phyloP scores from a whole-genome alignment of 2,113 vertebrate species.

The Thunnus thynnus region DNA sequence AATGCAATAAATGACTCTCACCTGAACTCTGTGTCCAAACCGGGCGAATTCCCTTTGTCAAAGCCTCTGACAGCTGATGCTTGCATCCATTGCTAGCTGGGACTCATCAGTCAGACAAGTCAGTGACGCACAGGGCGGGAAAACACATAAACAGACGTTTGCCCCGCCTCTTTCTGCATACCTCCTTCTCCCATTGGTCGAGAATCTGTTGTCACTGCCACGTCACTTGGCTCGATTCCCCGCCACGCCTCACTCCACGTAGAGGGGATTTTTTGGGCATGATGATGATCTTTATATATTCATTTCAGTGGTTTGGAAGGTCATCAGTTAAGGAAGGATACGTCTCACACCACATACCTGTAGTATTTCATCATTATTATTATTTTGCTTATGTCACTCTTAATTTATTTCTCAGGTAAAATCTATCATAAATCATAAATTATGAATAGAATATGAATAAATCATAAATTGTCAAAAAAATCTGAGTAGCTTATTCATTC shows the following conservation, averaged over 20 bases:
- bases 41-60: conserved; percentile 59
- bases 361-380: not conserved
- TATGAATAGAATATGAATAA: too few species aligned
- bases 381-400: too few species aligned
- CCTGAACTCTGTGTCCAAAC: conserved; percentile 61
- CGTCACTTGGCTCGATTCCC: conserved; percentile 1
- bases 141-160: conserved; percentile 40
- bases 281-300: conserved; percentile 6
- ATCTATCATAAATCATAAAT: not conserved
- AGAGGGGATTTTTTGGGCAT: conserved; percentile 34
- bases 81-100: conserved; percentile 51
- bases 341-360: not conserved
- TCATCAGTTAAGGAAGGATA: not conserved
- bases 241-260: conserved; percentile 47
- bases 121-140: conserved; percentile 68
- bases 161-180: conserved; percentile 23
- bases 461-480: too few species aligned
- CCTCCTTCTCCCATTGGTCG: conserved; percentile 49
- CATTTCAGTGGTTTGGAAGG: not conserved
- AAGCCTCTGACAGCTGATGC: conserved; percentile 62
- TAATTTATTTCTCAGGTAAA: not conserved
- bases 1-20: conserved; percentile 7
- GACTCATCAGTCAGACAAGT: conserved; percentile 29
- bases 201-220: accelerated
- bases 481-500: too few species aligned